Evolutionary conservation across 37 sponge, comb jelly and placozoan species (phyloP), one percentile per base, ranked within the genome.

Genomic region (Halisarca cf. caerulea): DNA sequence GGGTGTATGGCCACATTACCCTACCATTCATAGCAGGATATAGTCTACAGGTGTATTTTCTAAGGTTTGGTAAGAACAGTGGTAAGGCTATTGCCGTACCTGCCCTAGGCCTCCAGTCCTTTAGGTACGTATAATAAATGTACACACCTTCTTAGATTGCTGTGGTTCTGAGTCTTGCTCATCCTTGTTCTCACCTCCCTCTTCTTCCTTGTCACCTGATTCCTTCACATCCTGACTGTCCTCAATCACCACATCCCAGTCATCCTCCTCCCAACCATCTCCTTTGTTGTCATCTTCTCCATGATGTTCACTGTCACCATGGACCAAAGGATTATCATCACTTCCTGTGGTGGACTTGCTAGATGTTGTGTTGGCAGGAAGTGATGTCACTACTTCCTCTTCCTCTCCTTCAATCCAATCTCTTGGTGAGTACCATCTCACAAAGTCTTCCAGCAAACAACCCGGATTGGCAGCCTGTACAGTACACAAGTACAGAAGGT

Each of bases 361-460:
- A 9, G 28, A 11, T 69, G 58, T 24, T 23, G 41, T 66, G 8
- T 87, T 75, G 3, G 37, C 83, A 30, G 62, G 77, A 43, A n/a
- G 47, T 11, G 32, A 32, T 11, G 17, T 58, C 37, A 37, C 40
- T 5, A 45, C 41, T 32, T 55, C 84, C 15, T 70, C 80, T 33
- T 74, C 78, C 30, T 74, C 80, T 30, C 35, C 54, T n/a, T 86
- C 85, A 17, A 92, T 82, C 97, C 98, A 99, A 79, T 99, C 99
- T 39, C 97, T 71, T 11, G 99, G 99, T 35, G 99, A 99, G 73
- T 99, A 97, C 99, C 99, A 99, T 38, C 99, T 66, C 41, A 99
- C 92, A 91, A 99, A 99, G 74, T 99, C 99, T 44, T 91, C 99
- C 78, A 99, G 77, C 17, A 93, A 36, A 79, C 97, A 93, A 24